Evolutionary conservation across 2,888 invertebrate species (phyloP).

Genomic region (Dynastes maya): DNA sequence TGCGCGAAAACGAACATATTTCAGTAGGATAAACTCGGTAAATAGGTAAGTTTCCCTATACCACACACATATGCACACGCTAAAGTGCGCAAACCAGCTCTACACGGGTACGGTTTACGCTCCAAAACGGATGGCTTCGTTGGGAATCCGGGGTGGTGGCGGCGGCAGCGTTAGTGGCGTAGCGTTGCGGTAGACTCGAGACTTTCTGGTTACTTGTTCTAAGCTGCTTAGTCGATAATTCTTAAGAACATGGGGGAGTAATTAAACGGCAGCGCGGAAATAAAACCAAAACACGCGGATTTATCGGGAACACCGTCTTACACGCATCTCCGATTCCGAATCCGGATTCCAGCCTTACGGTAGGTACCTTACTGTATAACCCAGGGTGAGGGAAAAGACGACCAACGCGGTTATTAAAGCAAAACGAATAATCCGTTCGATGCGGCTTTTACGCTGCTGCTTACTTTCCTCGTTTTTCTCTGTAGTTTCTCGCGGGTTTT

Average conservation of each 20-base stretch:
- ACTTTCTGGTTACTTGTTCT: slow-evolving; percentile 42
- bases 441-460: not conserved
- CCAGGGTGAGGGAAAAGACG: not conserved
- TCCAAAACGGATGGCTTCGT: slow-evolving; percentile 27
- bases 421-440: slow-evolving; percentile 15
- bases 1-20: slow-evolving; percentile 35
- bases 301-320: slow-evolving; percentile 43
- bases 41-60: slow-evolving; percentile 5
- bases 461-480: not conserved
- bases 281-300: slow-evolving; percentile 47
- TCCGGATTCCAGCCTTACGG: slow-evolving; percentile 23
- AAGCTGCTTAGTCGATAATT: slow-evolving; percentile 48
- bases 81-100: slow-evolving; percentile 5
- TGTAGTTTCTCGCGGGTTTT: not conserved
- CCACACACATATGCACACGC: slow-evolving; percentile 14
- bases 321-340: slow-evolving; percentile 41
- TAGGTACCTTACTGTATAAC: not conserved
- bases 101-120: not conserved
- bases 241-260: slow-evolving; percentile 47
- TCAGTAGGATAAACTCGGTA: slow-evolving; percentile 6
- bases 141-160: not conserved
- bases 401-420: slow-evolving; percentile 1
- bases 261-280: slow-evolving; percentile 47
- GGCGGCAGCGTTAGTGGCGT: not conserved
- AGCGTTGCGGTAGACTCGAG: slow-evolving; percentile 26